Conservation (phyloP, 2,113 vertebrate species). For the Etheostoma spectabile region DNA sequence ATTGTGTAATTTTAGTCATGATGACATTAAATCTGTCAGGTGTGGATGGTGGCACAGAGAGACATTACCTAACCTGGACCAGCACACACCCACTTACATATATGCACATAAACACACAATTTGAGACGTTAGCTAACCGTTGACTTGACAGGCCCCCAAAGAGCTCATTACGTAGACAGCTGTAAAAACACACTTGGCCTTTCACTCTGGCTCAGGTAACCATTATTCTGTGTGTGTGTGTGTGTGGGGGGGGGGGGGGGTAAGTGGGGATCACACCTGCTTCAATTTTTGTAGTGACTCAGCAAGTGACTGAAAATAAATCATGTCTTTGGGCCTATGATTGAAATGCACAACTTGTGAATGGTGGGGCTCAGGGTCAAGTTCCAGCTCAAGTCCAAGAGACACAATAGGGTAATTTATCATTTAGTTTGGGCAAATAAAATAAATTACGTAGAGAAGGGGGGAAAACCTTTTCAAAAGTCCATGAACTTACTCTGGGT, state of each 20-base stretch:
- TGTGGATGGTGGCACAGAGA: conserved; percentile 40
- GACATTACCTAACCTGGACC: conserved; percentile 68
- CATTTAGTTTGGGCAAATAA: neutral
- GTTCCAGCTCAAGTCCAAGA: neutral
- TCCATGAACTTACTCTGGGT: neutral
- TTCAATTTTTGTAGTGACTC: conserved; percentile 41
- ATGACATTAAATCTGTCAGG: conserved; percentile 26
- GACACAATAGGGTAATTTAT: neutral
- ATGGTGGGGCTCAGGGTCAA: neutral
- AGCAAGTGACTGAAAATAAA: conserved; percentile 52
- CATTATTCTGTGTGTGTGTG: conserved; percentile 21
- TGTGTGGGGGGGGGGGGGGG: too few relatives aligned
- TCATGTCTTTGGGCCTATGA: neutral
- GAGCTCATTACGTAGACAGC: conserved; percentile 68
- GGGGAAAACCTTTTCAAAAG: too few relatives aligned
- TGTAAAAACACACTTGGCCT: conserved; percentile 68
- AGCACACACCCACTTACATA: conserved; percentile 11
- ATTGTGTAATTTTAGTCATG: conserved; percentile 38
- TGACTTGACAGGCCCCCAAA: conserved; percentile 59
- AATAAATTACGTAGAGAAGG: neutral
- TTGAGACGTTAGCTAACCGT: conserved; percentile 67
- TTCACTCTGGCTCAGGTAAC: conserved; percentile 59
- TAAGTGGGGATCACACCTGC: conserved; percentile 61
- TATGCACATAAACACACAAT: neutral
- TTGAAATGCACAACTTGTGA: neutral